Conservation (phyloP, 2,113 vertebrate species). For the Pteronura brasiliensis region DNA sequence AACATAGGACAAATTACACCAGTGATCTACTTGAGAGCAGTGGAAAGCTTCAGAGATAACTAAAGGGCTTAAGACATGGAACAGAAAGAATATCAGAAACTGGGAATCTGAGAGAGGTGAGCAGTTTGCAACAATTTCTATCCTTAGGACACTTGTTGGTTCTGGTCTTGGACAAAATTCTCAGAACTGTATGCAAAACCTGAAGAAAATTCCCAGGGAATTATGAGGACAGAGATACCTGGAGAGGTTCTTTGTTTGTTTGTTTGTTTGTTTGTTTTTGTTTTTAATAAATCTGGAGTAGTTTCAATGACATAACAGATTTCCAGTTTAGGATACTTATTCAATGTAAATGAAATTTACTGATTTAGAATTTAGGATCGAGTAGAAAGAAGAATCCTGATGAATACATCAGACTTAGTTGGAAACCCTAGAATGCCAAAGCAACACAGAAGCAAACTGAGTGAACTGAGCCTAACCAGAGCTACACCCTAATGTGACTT, state of each 20-base stretch:
- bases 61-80: not conserved
- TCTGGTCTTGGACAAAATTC: not conserved
- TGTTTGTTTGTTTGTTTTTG: too few relatives aligned
- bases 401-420: not conserved
- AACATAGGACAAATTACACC: not conserved
- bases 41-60: not conserved
- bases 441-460: not conserved
- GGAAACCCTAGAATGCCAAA: not conserved
- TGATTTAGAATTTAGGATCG: not conserved
- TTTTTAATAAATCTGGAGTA: not conserved
- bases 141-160: not conserved
- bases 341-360: not conserved
- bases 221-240: not conserved
- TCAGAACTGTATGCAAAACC: not conserved
- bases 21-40: not conserved
- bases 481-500: not conserved
- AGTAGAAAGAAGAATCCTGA: not conserved
- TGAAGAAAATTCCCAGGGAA: not conserved
- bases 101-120: not conserved
- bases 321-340: not conserved
- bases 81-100: not conserved
- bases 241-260: not conserved
- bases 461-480: not conserved
- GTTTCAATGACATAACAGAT: not conserved
- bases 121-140: not conserved